These are phyloP conservation scores for Chironomus striatipennis DNA, from an alignment of 1,140 invertebrate genomes.

Conservation along the genomic window DNA sequence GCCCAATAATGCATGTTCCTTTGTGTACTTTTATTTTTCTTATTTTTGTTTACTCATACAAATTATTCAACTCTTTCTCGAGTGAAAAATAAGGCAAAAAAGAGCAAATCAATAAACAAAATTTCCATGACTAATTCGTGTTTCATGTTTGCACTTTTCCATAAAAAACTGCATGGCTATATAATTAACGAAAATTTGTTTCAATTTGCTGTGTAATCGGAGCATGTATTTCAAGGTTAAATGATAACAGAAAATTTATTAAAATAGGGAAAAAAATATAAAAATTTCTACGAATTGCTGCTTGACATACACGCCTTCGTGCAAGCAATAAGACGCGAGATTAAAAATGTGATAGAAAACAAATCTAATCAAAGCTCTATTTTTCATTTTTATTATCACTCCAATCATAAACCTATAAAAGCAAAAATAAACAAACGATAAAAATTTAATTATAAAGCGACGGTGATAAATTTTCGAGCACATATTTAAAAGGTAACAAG, in stretches of 20 bases:
- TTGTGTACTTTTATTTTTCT: no score
- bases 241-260: no score
- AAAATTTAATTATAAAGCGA: slow-evolving; percentile 15
- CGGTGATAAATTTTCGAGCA: neutral
- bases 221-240: slow-evolving; percentile 4
- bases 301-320: no score
- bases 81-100: no score
- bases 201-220: slow-evolving; percentile 17
- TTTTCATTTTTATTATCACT: neutral
- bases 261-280: no score
- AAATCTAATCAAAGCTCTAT: no score
- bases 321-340: no score
- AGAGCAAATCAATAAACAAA: neutral
- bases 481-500: slow-evolving; percentile 11
- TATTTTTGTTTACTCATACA: no score
- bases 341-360: no score
- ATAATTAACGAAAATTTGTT: neutral
- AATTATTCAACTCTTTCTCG: no score
- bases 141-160: slow-evolving; percentile 19
- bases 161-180: neutral
- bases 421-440: slow-evolving; percentile 8
- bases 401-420: slow-evolving; percentile 14
- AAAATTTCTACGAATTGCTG: no score
- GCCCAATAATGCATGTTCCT: no score
- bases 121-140: neutral